These are phyloP conservation scores for Pseudobourletiella spinata DNA, from an alignment of 1,140 invertebrate species.

Conservation along the genomic window DNA sequence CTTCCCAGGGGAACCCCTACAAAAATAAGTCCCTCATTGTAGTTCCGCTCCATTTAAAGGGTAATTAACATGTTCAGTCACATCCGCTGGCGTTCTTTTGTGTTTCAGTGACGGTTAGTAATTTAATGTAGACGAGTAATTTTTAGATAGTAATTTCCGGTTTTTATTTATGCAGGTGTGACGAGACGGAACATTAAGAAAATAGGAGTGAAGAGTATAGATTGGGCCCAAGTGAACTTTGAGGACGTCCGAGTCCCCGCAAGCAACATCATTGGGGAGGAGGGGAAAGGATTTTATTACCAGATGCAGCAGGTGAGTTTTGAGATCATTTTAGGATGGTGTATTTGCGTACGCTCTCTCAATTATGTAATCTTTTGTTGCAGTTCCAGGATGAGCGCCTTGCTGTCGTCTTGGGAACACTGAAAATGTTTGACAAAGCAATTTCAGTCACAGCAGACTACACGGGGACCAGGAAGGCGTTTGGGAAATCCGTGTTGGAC, in stretches of 20 bases:
- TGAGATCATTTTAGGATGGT: too few relatives aligned
- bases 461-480: conserved; percentile 43
- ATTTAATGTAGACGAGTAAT: too few relatives aligned
- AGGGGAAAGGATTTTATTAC: conserved; percentile 52
- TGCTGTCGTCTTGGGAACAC: conserved; percentile 40
- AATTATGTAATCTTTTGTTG: too few relatives aligned
- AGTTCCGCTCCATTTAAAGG: conserved; percentile 49
- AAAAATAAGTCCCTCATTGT: conserved; percentile 53
- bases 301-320: conserved; percentile 53
- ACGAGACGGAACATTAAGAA: conserved; percentile 45
- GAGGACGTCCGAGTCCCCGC: conserved; percentile 50
- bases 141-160: too few relatives aligned
- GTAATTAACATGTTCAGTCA: too few relatives aligned
- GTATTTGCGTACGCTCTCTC: too few relatives aligned
- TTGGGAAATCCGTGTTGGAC: conserved; percentile 47
- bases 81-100: too few relatives aligned
- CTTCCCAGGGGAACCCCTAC: conserved; percentile 40
- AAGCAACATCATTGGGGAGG: conserved; percentile 50
- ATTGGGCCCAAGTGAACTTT: conserved; percentile 52
- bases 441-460: conserved; percentile 49
- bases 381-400: conserved; percentile 52
- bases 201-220: conserved; percentile 49
- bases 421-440: conserved; percentile 41
- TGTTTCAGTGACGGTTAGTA: too few relatives aligned
- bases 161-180: conserved; percentile 35